Percentiles rank a stretch among this genome's conserved stretches.
Evolutionary conservation across 2,113 vertebrate species (phyloP).

Genomic region (Macquaria australasica): DNA sequence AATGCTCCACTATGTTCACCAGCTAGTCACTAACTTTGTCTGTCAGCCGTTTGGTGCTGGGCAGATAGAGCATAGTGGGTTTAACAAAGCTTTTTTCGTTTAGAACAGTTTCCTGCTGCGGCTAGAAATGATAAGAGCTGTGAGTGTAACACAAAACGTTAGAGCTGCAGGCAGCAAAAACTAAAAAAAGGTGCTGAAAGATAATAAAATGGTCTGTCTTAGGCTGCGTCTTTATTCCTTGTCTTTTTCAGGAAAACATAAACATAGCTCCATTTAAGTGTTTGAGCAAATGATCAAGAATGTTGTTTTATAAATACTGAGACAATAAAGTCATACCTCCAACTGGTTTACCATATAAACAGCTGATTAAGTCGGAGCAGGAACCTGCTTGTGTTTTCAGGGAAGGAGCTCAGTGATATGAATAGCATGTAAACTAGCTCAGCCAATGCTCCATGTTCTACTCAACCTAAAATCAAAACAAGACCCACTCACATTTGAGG

Average conservation of each 20-base stretch:
- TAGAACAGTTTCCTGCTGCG: not conserved
- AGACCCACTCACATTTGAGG: not conserved
- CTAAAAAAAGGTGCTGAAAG: not conserved
- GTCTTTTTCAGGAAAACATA: not conserved
- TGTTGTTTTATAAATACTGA: not conserved
- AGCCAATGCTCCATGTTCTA: conserved; percentile 24
- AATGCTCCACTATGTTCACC: too few species aligned
- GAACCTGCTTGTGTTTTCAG: not conserved
- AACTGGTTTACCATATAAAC: not conserved
- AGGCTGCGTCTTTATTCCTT: not conserved
- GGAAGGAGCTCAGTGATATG: not conserved
- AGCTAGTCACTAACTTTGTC: not conserved
- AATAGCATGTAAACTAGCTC: not conserved
- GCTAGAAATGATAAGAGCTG: not conserved
- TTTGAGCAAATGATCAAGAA: not conserved
- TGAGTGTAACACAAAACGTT: not conserved
- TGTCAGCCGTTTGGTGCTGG: not conserved
- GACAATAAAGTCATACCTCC: not conserved
- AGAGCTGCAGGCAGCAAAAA: not conserved
- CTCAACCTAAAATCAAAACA: conserved; percentile 41
- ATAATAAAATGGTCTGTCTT: not conserved
- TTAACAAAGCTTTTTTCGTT: not conserved
- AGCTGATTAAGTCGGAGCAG: not conserved
- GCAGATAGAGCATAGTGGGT: not conserved
- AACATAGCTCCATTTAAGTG: not conserved